Base-by-base conservation (phyloP, 1,140 invertebrate species). In the Elymnias hypermnestra region DNA sequence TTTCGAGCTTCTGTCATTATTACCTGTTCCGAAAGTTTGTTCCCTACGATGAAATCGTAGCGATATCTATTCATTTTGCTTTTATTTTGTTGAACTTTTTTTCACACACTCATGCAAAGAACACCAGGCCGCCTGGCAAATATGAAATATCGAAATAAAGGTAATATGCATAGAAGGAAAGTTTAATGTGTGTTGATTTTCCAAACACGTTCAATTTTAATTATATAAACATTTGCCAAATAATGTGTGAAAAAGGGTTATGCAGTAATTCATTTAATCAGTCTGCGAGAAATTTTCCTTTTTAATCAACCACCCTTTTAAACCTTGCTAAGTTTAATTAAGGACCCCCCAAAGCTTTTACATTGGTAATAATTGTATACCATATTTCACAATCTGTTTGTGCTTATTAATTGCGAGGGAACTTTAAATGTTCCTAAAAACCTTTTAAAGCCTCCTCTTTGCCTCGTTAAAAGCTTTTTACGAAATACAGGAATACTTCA, bases 321-420 rank as follows among this genome's bases (percentile, higher is more conserved):
- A 52, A 42, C 47, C 53, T 54, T 45, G 31, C 49, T 21, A 67
- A 63, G 71, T 75, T 78, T 71, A 72, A 78, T 75, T 73, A 72
- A 72, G 59, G 52, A 44, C 40, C 49, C n/a, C n/a, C 63, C 64
- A 67, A 73, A 72, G 57, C 65, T 62, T 72, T 67, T 53, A 69
- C 71, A 72, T 72, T 63, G 57, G 55, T 59, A 67, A 72, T 72
- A 67, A 72, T 74, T 71, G 68, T 60, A 33, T 33, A 33, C 29
- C 29, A 15, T 15, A 15, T 33, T 33, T 33, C 29, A 33, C 29
- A 33, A 33, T 33, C 29, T 33, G 29, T 33, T 33, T 33, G 29
- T 33, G 29, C 29, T 33, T 33, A 33, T 33, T 33, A 33, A 33
- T 33, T 33, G 29, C 29, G 29, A 33, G 29, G 29, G 29, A 15